Percentiles rank a stretch among this genome's conserved stretches.
Evolutionary conservation across 1,140 invertebrate genomes (phyloP).

Genomic region (Heliconius hermathena): DNA sequence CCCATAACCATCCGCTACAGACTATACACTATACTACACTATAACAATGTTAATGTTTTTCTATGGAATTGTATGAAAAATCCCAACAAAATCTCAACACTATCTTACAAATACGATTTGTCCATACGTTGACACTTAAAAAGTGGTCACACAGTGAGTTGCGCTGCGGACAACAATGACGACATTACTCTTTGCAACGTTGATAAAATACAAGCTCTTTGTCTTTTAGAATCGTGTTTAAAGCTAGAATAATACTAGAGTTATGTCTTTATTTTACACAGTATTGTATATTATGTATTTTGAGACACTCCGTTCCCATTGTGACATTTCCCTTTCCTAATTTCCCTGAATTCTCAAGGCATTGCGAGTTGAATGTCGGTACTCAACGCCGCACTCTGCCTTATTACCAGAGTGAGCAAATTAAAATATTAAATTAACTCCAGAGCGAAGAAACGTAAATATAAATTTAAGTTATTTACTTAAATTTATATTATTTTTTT

Average conservation of each 20-base stretch:
- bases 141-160: slow-evolving; percentile 28
- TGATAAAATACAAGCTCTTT: slow-evolving; percentile 38
- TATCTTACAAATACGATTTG: slow-evolving; percentile 12
- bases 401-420: neutral
- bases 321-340: no score
- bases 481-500: no score
- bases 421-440: neutral
- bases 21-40: no score
- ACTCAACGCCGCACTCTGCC: no score
- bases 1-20: no score
- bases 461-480: no score
- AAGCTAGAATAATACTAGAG: slow-evolving; percentile 1
- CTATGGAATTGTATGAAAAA: neutral
- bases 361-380: no score
- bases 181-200: slow-evolving; percentile 36
- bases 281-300: neutral
- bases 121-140: slow-evolving; percentile 28
- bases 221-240: slow-evolving; percentile 24
- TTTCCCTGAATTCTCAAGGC: no score
- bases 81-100: neutral
- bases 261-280: neutral
- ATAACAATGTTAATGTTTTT: neutral
- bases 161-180: slow-evolving; percentile 23
- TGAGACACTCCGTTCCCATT: no score
- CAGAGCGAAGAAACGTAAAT: no score